Evolutionary conservation across 2,113 vertebrate species (phyloP).

Genomic region (Tachysurus fulvidraco): DNA sequence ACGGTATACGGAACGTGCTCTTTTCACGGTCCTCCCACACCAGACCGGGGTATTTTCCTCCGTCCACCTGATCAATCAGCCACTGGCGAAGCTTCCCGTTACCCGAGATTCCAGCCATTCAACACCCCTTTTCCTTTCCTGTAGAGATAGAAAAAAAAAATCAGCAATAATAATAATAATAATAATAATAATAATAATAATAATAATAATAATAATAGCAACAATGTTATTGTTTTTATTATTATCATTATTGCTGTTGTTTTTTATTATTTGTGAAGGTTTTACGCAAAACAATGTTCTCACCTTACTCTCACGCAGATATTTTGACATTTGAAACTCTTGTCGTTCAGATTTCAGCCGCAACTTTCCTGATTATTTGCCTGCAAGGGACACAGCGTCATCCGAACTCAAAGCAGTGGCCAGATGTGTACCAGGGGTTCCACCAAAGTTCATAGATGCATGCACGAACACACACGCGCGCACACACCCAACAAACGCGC

Average conservation of each 20-base stretch:
- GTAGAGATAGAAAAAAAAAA: neutral
- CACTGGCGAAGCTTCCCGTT: constrained; percentile 97
- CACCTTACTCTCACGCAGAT: constrained; percentile 26
- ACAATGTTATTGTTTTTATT: neutral
- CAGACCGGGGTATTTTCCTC: constrained; percentile 76
- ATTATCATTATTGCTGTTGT: neutral
- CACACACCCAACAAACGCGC: neutral
- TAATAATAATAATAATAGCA: neutral
- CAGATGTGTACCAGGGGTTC: constrained; percentile 44
- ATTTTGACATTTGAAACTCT: constrained; percentile 49
- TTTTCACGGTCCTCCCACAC: constrained; percentile 82
- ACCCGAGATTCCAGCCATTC: constrained; percentile 84
- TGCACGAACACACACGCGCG: neutral
- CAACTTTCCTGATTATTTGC: constrained; percentile 49
- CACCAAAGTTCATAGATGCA: constrained; percentile 19
- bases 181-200: neutral
- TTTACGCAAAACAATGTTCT: constrained; percentile 16
- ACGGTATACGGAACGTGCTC: constrained; percentile 82
- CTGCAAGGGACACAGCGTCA: constrained; percentile 34
- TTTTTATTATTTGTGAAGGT: neutral
- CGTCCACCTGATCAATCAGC: constrained; percentile 90
- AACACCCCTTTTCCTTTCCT: neutral
- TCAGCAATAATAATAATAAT: neutral
- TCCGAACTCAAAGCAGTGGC: neutral
- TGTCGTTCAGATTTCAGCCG: constrained; percentile 45